Percentiles rank a stretch among this genome's conserved stretches.
Conservation (phyloP, 2,113 vertebrate genomes). For the Mystacornis crossleyi region DNA sequence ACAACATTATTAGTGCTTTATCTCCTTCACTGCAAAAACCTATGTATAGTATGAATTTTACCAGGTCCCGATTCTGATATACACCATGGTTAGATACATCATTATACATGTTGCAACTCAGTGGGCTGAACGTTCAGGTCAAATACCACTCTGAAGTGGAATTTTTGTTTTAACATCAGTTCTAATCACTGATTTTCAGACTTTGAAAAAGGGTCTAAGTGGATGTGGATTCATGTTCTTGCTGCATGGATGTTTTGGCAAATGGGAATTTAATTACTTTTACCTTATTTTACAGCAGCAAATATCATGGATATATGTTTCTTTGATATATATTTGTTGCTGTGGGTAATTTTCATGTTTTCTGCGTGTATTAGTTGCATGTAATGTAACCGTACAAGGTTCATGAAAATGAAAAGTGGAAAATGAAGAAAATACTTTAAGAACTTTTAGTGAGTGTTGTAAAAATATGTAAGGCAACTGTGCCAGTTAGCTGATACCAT, state of each 20-base stretch:
- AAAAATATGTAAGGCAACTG: not conserved
- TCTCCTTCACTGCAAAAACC: not conserved
- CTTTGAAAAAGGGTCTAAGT: not conserved
- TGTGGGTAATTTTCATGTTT: not conserved
- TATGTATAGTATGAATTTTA: not conserved
- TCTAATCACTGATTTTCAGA: conserved; percentile 12
- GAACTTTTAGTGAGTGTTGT: not conserved
- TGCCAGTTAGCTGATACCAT: not conserved
- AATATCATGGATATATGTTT: not conserved
- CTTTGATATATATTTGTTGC: not conserved
- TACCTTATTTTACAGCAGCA: not conserved
- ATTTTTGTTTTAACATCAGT: not conserved
- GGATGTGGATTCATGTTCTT: not conserved
- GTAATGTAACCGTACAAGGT: not conserved
- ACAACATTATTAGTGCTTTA: not conserved
- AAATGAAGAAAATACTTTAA: not conserved
- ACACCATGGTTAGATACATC: not conserved
- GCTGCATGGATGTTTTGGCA: not conserved
- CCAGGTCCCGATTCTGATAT: not conserved
- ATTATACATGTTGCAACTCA: not conserved
- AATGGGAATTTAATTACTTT: not conserved
- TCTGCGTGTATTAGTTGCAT: not conserved
- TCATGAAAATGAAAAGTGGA: not conserved
- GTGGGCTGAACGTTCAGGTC: not conserved
- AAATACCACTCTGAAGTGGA: not conserved